Conservation (phyloP, 2,113 vertebrate genomes). For the Lagopus leucura region DNA sequence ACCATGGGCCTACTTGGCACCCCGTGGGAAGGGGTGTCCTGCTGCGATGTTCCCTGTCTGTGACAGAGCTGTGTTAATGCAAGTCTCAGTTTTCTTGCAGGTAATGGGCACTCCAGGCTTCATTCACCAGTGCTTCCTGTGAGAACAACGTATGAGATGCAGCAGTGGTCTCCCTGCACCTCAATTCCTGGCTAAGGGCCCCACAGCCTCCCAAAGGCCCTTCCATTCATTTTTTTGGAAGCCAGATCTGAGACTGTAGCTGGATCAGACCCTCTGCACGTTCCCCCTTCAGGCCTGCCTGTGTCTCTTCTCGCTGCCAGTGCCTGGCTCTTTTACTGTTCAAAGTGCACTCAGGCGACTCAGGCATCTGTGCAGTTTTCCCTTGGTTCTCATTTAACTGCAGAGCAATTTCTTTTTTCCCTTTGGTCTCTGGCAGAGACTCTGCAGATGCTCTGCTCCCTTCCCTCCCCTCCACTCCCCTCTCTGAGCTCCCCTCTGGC, state of each 20-base stretch:
- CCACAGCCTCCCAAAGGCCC: neutral
- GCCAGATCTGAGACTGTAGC: neutral
- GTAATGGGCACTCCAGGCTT: neutral
- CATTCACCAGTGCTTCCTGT: neutral
- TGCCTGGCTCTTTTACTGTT: neutral
- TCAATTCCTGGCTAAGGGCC: neutral
- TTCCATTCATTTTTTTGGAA: neutral
- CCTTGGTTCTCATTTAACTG: neutral
- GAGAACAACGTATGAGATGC: neutral
- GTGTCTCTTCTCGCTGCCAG: neutral
- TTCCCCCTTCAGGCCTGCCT: rapidly evolving
- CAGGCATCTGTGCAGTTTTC: neutral
- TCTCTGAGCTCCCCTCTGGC: neutral
- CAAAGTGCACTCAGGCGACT: neutral
- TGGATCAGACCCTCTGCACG: neutral
- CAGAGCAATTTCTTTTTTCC: neutral
- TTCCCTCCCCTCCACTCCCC: neutral
- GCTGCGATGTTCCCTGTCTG: neutral
- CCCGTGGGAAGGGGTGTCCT: neutral
- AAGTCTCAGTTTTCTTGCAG: neutral
- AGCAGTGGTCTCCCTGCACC: neutral
- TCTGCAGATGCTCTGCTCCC: neutral
- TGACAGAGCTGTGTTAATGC: neutral
- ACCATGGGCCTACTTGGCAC: neutral
- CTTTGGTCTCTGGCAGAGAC: neutral